These are phyloP conservation scores for Lasioglossum zephyrum DNA, from an alignment of 2,888 invertebrate species.

Conservation along the genomic window DNA sequence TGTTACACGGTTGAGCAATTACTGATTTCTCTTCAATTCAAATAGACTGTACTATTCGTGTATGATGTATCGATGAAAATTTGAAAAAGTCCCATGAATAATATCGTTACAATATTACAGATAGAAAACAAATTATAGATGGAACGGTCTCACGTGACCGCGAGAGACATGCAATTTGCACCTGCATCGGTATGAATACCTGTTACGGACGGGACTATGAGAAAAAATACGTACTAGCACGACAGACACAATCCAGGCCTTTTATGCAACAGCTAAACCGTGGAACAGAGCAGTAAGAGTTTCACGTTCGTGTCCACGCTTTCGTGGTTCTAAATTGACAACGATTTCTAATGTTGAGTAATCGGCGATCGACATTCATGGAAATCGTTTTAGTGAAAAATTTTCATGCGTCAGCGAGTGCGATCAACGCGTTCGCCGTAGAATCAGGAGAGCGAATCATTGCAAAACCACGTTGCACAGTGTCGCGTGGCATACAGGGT, in stretches of 20 bases:
- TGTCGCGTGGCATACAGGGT: constrained; percentile 27
- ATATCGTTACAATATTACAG: no score
- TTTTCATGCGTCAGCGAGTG: not conserved
- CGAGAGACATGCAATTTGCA: not conserved
- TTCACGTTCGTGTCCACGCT: not conserved
- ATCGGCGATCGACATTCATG: not conserved
- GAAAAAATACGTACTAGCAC: constrained; percentile 4
- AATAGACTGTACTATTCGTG: not conserved
- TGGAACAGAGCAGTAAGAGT: not conserved
- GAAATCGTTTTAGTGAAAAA: not conserved
- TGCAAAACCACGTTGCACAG: constrained; percentile 31
- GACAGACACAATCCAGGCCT: not conserved
- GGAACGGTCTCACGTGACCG: not conserved
- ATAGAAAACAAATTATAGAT: not conserved
- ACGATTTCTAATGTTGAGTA: not conserved
- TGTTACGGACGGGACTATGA: not conserved
- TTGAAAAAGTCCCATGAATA: not conserved
- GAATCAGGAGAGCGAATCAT: not conserved
- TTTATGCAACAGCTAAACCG: constrained; percentile 1
- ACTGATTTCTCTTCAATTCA: not conserved
- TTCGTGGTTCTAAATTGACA: not conserved
- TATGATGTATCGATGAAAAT: not conserved
- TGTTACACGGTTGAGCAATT: not conserved
- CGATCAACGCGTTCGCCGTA: not conserved
- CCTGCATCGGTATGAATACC: not conserved